A percentile compares a stretch with the other conserved stretches of the same genome.
phyloP scores from a whole-genome alignment of 2,797 vertebrate species.

The Leptatherina wallacei region DNA sequence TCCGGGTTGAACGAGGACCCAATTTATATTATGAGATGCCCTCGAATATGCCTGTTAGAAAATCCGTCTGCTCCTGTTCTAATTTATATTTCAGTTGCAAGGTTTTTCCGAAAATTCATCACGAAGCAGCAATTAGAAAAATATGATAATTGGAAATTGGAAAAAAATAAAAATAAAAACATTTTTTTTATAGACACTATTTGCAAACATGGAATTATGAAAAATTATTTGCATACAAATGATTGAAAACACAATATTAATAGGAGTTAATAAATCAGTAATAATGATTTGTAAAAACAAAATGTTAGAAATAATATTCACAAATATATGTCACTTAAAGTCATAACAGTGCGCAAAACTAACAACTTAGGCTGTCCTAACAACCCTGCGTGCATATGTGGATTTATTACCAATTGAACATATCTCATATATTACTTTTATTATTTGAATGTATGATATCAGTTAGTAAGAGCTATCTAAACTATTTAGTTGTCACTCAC shows the following conservation, averaged over 20 bases:
- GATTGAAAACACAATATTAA: neutral
- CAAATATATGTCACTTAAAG: neutral
- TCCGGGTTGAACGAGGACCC: conserved; percentile 74
- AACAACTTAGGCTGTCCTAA: neutral
- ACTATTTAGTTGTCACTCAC: neutral
- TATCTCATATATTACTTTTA: neutral
- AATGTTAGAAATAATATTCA: neutral
- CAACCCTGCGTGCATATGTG: neutral
- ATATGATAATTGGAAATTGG: neutral
- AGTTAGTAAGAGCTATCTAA: neutral
- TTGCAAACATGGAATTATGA: neutral
- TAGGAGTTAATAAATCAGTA: neutral
- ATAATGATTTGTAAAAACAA: no score
- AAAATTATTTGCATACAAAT: neutral
- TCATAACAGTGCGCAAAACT: neutral
- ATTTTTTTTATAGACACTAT: neutral
- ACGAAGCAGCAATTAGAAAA: neutral
- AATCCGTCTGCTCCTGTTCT: conserved; percentile 7
- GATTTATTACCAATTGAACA: neutral
- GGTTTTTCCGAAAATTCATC: neutral
- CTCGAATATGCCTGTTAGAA: conserved; percentile 66
- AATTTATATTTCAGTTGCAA: neutral
- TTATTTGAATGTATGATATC: neutral
- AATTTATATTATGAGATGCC: neutral
- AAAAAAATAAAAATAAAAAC: neutral